Evolutionary conservation across 2,888 invertebrate genomes (phyloP), one percentile per base, ranked within the genome.

Genomic region (Cenopis cana): DNA sequence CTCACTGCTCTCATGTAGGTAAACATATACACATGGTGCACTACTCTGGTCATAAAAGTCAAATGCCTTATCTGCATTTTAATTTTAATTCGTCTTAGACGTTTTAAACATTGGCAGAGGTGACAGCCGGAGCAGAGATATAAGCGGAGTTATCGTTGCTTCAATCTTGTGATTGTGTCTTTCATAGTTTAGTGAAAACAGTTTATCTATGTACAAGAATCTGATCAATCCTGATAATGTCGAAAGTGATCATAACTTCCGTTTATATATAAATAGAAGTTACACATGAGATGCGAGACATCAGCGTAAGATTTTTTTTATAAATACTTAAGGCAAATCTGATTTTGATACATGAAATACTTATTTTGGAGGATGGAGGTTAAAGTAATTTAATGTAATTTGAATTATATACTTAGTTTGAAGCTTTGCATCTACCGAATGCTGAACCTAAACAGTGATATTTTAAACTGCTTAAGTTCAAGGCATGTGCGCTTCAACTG

Each of bases 1-100:
- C 77, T 80, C 79, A 80, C 79, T 73, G 74, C 75, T 77, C 76
- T 75, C 72, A 70, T 75, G 76, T 76, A 77, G 77, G 76, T 77
- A 75, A 75, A 79, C 76, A 75, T 77, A 75, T 74, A 77, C 77
- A 71, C 75, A 77, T 74, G 74, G 74, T 76, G 73, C 74, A 74
- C 76, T 62, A 0, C 18, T n/a, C 33, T 20, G 8, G 12, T 36
- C 18, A 9, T 50, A 50, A 33, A 8, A 61, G 17, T 11, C 14
- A 12, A 33, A 20, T 3, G 49, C 17, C 49, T 14, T 20, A 52
- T 52, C 9, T 62, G 14, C 4, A 14, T 17, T 62, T 6, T 11
- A 36, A 20, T 18, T 18, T 36, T 5, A 2, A n/a, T 8, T 9
- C 18, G 18, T 33, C 50, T 52, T 18, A 18, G 50, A 12, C 50